Conservation (phyloP, 2,797 vertebrate species). For the Hirundo rustica region DNA sequence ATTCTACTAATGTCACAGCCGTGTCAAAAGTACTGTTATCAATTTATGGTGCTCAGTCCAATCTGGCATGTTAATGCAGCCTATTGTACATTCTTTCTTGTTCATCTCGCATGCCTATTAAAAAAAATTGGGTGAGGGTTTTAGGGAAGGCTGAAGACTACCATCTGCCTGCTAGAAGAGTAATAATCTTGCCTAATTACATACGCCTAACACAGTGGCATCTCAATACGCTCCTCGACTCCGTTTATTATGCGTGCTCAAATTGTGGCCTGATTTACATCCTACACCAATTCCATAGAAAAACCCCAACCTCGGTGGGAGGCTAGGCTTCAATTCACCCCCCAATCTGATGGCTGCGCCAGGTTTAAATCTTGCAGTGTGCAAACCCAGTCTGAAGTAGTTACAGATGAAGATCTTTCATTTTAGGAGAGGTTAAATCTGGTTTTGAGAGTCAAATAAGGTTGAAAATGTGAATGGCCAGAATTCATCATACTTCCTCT, state of each 20-base stretch:
- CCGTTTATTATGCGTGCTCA: not conserved
- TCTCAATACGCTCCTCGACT: not conserved
- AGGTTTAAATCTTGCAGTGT: not conserved
- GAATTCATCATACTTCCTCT: not conserved
- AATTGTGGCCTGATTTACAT: not conserved
- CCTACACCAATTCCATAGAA: not conserved
- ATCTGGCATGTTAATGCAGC: conserved; percentile 55
- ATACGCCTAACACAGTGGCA: not conserved
- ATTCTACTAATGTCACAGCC: conserved; percentile 54
- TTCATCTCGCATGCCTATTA: conserved; percentile 22
- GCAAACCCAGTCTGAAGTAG: not conserved
- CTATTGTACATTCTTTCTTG: not conserved
- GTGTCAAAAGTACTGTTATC: conserved; percentile 46
- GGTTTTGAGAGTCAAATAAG: not conserved
- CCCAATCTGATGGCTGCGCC: not conserved
- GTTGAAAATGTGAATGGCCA: not conserved
- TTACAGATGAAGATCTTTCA: not conserved
- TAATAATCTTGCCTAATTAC: conserved; percentile 35
- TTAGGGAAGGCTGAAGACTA: conserved; percentile 47
- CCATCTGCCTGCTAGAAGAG: conserved; percentile 37
- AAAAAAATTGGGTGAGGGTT: conserved; percentile 31
- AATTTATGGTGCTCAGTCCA: conserved; percentile 33
- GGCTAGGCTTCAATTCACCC: not conserved
- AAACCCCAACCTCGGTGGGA: not conserved
- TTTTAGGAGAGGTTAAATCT: not conserved